Conservation (phyloP, 2,888 invertebrate genomes). For the Pardosa pseudoannulata region DNA sequence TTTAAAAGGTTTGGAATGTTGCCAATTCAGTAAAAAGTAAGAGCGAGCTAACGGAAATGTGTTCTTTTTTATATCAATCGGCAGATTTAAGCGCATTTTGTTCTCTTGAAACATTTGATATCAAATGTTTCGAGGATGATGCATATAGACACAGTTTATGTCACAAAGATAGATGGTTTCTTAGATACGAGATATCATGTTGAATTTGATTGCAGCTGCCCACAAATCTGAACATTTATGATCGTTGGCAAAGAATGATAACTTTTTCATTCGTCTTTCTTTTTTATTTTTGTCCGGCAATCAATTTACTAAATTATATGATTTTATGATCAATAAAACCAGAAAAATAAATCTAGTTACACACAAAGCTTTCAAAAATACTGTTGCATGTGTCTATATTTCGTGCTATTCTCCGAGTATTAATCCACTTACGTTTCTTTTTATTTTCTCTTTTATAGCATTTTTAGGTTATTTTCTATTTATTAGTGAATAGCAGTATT, state of each 20-base stretch:
- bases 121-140: conserved; percentile 33
- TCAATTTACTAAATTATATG: background rate
- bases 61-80: conserved; percentile 21
- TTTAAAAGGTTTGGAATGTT: background rate
- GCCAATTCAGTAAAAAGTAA: background rate
- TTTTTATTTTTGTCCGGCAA: background rate
- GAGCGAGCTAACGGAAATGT: background rate
- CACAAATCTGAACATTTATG: background rate
- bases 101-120: conserved; percentile 20
- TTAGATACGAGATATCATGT: background rate
- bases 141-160: conserved; percentile 25
- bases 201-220: background rate
- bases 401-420: no score
- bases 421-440: no score
- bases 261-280: background rate
- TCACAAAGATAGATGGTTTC: background rate
- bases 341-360: no score
- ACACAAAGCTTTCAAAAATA: no score
- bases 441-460: no score
- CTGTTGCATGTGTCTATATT: no score
- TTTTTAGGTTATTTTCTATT: no score
- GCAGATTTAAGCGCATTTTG: conserved; percentile 36
- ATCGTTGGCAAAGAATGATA: background rate
- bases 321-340: no score
- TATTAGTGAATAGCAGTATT: no score